Percentiles rank a stretch among this genome's conserved stretches.
These are phyloP conservation scores for Pogonocherus hispidulus DNA, from an alignment of 2,888 invertebrate species.

Conservation along the genomic window DNA sequence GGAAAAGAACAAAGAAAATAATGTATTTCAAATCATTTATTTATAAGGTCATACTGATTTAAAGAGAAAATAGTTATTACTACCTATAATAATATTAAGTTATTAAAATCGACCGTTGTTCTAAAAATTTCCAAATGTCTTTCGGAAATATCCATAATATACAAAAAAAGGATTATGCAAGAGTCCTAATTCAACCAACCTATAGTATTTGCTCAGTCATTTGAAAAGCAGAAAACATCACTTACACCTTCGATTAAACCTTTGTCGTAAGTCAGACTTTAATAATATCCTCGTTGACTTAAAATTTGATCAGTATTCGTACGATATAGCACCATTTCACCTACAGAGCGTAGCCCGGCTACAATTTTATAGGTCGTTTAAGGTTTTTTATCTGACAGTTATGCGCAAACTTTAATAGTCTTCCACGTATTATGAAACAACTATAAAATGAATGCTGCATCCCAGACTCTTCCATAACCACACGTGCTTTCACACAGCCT, in stretches of 20 bases:
- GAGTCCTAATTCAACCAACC: too few relatives aligned
- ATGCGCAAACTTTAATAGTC: slow-evolving; percentile 57
- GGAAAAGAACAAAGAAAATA: too few relatives aligned
- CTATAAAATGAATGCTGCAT: slow-evolving; percentile 1
- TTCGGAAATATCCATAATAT: too few relatives aligned
- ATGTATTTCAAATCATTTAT: too few relatives aligned
- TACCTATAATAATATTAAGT: too few relatives aligned
- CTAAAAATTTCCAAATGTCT: too few relatives aligned
- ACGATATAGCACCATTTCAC: slow-evolving; percentile 48
- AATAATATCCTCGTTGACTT: background rate
- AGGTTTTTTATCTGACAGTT: slow-evolving; percentile 56
- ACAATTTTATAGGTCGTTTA: slow-evolving; percentile 56
- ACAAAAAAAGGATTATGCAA: too few relatives aligned
- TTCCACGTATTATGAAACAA: slow-evolving; percentile 32
- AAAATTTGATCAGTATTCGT: slow-evolving; percentile 11
- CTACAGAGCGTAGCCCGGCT: slow-evolving; percentile 48
- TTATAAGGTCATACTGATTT: too few relatives aligned
- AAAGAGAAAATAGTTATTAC: too few relatives aligned
- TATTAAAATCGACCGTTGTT: too few relatives aligned
- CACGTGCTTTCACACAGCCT: background rate
- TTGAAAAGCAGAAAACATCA: background rate
- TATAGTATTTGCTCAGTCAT: background rate
- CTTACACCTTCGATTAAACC: too few relatives aligned
- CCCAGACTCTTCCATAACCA: background rate
- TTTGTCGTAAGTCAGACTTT: background rate